Conservation (phyloP, 2,888 invertebrate genomes). For the Thymelicus lineola region DNA sequence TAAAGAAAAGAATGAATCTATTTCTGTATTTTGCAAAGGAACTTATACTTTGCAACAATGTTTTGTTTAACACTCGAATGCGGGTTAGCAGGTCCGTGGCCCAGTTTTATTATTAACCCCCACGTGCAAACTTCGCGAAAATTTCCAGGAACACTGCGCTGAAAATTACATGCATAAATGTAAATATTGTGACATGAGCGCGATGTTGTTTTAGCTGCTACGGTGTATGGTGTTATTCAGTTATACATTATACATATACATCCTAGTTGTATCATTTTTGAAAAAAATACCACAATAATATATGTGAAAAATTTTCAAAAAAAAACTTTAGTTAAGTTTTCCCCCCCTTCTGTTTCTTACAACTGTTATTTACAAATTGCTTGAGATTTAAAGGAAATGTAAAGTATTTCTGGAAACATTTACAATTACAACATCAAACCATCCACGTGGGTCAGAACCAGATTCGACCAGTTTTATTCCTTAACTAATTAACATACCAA, state of each 20-base stretch:
- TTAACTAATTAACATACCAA: background rate
- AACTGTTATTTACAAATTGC: too few relatives aligned
- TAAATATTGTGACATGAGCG: conserved; percentile 29
- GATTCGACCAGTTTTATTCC: background rate
- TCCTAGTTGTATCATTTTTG: too few relatives aligned
- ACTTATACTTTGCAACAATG: conserved; percentile 31
- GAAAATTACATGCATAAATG: conserved; percentile 33
- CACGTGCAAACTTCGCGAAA: conserved; percentile 30
- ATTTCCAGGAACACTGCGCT: conserved; percentile 26
- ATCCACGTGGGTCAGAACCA: background rate
- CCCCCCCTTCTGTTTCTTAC: too few relatives aligned
- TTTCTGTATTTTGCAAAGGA: conserved; percentile 27
- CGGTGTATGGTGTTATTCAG: background rate
- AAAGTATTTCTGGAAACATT: too few relatives aligned
- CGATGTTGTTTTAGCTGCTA: conserved; percentile 24
- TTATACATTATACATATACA: too few relatives aligned
- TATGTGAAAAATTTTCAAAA: too few relatives aligned
- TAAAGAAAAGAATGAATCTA: conserved; percentile 24
- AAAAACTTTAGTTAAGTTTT: too few relatives aligned
- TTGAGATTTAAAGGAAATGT: too few relatives aligned
- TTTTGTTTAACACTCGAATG: conserved; percentile 30
- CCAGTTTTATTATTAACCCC: conserved; percentile 34
- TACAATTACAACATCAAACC: background rate
- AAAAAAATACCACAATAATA: too few relatives aligned
- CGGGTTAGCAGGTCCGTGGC: conserved; percentile 30